A percentile compares a stretch with the other conserved stretches of the same genome.
phyloP scores from a whole-genome alignment of 2,797 vertebrate genomes.

The Phoebastria nigripes region DNA sequence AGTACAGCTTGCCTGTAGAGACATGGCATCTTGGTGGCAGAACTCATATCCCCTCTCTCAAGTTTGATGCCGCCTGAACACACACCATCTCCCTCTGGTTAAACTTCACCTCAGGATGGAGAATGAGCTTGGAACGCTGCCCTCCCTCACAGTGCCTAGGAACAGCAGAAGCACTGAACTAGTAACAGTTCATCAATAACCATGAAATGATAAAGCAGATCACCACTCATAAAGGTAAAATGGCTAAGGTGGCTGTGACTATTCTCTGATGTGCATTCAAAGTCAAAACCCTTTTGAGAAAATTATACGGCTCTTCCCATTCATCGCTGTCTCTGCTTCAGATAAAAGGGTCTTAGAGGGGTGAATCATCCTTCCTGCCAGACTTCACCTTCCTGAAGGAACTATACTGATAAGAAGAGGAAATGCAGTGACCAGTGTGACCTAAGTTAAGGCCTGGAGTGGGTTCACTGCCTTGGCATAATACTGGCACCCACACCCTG shows the following conservation, averaged over 20 bases:
- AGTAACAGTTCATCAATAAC: background rate
- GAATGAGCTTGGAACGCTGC: background rate
- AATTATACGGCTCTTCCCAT: background rate
- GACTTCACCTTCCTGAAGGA: background rate
- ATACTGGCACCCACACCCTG: background rate
- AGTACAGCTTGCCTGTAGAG: background rate
- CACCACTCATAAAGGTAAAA: background rate
- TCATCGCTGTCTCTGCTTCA: background rate
- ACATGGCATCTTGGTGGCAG: background rate
- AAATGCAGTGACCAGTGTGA: background rate
- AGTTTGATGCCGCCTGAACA: background rate
- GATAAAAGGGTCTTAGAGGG: background rate
- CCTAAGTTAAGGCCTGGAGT: background rate
- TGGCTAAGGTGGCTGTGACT: background rate
- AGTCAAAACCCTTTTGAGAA: background rate
- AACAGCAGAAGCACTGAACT: background rate
- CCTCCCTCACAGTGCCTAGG: background rate
- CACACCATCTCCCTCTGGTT: background rate
- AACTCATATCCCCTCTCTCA: background rate
- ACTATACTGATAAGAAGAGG: background rate
- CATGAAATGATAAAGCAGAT: background rate
- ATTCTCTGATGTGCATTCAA: background rate
- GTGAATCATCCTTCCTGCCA: background rate
- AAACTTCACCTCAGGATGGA: background rate
- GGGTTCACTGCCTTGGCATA: background rate